These are phyloP conservation scores for Athene noctua DNA, from an alignment of 2,113 vertebrate species.

Conservation along the genomic window DNA sequence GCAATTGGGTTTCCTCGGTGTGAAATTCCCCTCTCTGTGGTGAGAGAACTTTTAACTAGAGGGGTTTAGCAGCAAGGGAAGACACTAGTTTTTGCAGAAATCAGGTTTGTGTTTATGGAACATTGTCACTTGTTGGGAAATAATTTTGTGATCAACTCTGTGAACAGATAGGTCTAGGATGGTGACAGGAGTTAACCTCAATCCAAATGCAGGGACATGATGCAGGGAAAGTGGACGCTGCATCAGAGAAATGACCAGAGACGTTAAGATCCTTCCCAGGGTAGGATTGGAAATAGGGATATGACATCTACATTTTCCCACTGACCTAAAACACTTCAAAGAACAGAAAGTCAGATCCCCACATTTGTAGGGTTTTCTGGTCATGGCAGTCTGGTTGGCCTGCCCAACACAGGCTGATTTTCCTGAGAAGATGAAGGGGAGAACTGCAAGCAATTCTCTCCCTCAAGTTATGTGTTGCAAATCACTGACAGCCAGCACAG, in stretches of 20 bases:
- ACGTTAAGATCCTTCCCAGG: not conserved
- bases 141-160: not conserved
- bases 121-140: not conserved
- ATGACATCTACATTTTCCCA: not conserved
- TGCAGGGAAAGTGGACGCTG: not conserved
- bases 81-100: not conserved
- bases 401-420: not conserved
- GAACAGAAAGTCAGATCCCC: not conserved
- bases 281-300: not conserved
- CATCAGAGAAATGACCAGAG: not conserved
- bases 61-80: not conserved
- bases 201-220: not conserved
- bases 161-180: not conserved
- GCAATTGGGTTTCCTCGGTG: not conserved
- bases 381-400: not conserved
- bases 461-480: not conserved
- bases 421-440: not conserved
- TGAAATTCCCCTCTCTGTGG: not conserved
- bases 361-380: not conserved
- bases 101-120: not conserved
- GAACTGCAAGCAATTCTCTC: not conserved
- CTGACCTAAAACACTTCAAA: not conserved
- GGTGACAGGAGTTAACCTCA: not conserved
- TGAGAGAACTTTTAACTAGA: not conserved
- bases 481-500: slow-evolving; percentile 28